Evolutionary conservation across 2,797 vertebrate species (phyloP).

Genomic region (Podarcis lilfordi): DNA sequence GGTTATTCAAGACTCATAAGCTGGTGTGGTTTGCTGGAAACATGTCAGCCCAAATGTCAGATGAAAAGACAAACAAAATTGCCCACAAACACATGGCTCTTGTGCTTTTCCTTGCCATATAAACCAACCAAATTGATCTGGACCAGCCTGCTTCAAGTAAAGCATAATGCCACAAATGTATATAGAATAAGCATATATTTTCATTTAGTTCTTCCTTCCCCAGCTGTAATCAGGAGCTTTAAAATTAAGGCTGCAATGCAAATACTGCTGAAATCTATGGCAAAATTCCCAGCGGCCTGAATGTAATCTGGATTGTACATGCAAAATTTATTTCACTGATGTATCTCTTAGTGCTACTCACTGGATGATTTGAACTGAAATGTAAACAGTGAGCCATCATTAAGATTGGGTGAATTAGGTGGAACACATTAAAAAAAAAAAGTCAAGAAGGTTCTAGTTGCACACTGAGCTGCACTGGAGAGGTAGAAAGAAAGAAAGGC

Average conservation of each 20-base stretch:
- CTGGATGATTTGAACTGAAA: slow-evolving; percentile 60
- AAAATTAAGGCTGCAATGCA: slow-evolving; percentile 41
- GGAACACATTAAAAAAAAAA: neutral
- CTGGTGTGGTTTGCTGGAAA: slow-evolving; percentile 64
- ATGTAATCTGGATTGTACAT: slow-evolving; percentile 17
- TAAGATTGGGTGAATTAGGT: neutral
- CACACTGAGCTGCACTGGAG: neutral
- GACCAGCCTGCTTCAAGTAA: slow-evolving; percentile 38
- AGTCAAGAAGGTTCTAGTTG: neutral
- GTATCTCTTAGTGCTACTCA: slow-evolving; percentile 48
- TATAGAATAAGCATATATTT: slow-evolving; percentile 17
- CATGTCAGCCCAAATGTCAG: slow-evolving; percentile 50
- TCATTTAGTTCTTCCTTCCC: slow-evolving; percentile 30
- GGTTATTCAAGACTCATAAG: slow-evolving; percentile 58
- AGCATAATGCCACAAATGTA: slow-evolving; percentile 21
- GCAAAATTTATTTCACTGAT: slow-evolving; percentile 32
- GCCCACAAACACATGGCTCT: slow-evolving; percentile 51
- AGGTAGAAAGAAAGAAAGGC: neutral
- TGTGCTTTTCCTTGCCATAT: slow-evolving; percentile 57
- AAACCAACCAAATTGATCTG: slow-evolving; percentile 47
- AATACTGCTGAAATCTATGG: slow-evolving; percentile 47
- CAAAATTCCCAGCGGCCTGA: slow-evolving; percentile 14
- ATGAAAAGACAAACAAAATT: slow-evolving; percentile 55
- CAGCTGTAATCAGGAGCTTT: slow-evolving; percentile 37
- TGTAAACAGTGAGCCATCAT: slow-evolving; percentile 41